A percentile compares a stretch with the other conserved stretches of the same genome.
These are phyloP conservation scores for Dryocosmus kuriphilus DNA, from an alignment of 2,888 invertebrate genomes.

Conservation along the genomic window DNA sequence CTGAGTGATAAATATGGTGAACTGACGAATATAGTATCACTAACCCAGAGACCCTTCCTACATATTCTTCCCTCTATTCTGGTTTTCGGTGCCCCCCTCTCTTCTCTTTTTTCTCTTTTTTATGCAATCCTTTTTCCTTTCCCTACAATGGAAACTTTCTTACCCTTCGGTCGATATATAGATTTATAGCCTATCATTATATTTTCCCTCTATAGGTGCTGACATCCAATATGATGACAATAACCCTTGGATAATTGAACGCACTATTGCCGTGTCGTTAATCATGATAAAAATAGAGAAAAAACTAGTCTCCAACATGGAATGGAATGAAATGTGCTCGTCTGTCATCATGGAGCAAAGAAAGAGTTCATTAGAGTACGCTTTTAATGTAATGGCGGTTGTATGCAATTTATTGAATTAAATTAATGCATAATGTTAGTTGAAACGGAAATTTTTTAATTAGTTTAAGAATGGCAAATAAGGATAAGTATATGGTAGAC, in stretches of 20 bases:
- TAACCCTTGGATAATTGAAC: neutral
- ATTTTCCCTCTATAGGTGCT: no score
- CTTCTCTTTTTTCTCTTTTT: neutral
- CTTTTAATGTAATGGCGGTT: conserved; percentile 9
- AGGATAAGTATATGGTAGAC: neutral
- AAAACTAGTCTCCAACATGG: neutral
- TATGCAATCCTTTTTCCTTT: neutral
- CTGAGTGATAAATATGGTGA: conserved; percentile 47
- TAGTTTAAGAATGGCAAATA: neutral
- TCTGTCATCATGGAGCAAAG: neutral
- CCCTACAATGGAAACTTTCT: neutral
- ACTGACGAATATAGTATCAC: conserved; percentile 27
- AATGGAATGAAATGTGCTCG: neutral
- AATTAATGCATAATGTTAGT: neutral
- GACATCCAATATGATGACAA: no score
- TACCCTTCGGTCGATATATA: neutral
- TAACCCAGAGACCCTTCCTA: neutral
- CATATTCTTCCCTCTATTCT: neutral
- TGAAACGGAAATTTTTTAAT: neutral
- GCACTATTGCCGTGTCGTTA: neutral
- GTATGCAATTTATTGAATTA: conserved; percentile 9
- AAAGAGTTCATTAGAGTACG: neutral
- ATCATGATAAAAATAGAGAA: neutral
- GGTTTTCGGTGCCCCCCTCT: neutral
- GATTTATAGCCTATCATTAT: neutral